A percentile compares a stretch with the other conserved stretches of the same genome.
These are phyloP conservation scores for Bubo blakistoni DNA, from an alignment of 2,113 vertebrate genomes.

Conservation along the genomic window DNA sequence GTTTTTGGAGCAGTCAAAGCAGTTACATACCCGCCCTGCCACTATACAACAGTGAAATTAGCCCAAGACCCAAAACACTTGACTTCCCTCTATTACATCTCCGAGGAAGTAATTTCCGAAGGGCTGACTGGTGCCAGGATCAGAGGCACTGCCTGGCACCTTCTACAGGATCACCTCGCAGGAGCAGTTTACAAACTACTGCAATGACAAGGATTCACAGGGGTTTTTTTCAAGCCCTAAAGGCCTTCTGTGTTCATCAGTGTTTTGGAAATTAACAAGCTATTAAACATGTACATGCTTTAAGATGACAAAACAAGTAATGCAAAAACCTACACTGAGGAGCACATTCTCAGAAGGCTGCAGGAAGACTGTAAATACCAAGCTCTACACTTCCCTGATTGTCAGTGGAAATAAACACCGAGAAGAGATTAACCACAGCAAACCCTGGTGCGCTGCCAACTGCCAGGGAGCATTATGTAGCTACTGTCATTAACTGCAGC, in stretches of 20 bases:
- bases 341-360: background rate
- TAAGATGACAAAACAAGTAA: background rate
- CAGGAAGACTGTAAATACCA: background rate
- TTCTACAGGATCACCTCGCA: background rate
- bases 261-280: background rate
- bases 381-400: background rate
- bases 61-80: background rate
- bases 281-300: background rate
- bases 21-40: background rate
- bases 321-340: background rate
- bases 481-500: background rate
- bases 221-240: background rate
- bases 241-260: background rate
- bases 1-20: background rate
- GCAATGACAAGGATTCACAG: background rate
- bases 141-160: background rate
- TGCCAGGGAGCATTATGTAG: background rate
- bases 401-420: background rate
- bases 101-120: background rate
- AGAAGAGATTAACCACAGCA: background rate
- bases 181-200: background rate
- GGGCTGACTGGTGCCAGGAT: background rate
- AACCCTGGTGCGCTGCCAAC: background rate
- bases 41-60: accelerated
- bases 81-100: background rate